phyloP scores from a whole-genome alignment of 2,797 vertebrate genomes.

The Rhinatrema bivittatum region DNA sequence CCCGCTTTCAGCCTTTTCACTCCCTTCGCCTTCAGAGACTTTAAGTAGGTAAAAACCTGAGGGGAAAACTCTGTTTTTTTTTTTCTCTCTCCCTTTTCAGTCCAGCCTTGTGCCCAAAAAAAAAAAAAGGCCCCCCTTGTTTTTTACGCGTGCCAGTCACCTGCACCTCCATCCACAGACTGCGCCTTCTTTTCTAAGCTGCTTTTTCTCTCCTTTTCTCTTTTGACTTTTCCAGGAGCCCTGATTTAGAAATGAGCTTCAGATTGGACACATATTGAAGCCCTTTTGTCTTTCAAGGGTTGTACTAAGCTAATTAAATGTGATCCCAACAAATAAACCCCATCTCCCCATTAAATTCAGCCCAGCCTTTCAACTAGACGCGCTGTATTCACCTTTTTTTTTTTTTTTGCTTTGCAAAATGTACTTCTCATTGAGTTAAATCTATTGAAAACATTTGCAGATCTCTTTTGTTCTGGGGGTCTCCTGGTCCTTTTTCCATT shows the following conservation, averaged over 20 bases:
- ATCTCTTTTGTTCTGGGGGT: slow-evolving; percentile 71
- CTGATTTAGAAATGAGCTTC: slow-evolving; percentile 62
- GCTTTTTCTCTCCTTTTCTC: slow-evolving; percentile 54
- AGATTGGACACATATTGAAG: slow-evolving; percentile 72
- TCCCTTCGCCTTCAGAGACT: slow-evolving; percentile 43
- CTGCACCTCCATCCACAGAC: slow-evolving; percentile 50
- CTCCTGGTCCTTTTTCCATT: slow-evolving; percentile 57
- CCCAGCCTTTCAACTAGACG: slow-evolving; percentile 52
- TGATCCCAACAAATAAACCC: slow-evolving; percentile 65
- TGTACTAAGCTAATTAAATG: slow-evolving; percentile 80
- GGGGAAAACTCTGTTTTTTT: slow-evolving; percentile 61
- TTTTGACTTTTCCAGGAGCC: slow-evolving; percentile 64
- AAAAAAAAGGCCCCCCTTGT: slow-evolving; percentile 63
- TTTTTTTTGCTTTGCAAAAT: slow-evolving; percentile 39
- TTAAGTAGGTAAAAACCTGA: slow-evolving; percentile 58
- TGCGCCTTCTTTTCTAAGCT: slow-evolving; percentile 35
- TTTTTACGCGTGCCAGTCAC: slow-evolving; percentile 71
- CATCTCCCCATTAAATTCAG: slow-evolving; percentile 63
- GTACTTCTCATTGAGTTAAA: slow-evolving; percentile 66
- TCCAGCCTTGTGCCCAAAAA: slow-evolving; percentile 67
- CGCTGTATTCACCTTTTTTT: slow-evolving; percentile 36
- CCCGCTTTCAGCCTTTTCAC: slow-evolving; percentile 29
- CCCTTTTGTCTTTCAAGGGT: slow-evolving; percentile 69
- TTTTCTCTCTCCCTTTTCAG: slow-evolving; percentile 57
- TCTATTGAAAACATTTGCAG: slow-evolving; percentile 73